Conservation (phyloP, 2,797 vertebrate species). For the Karalla daura region DNA sequence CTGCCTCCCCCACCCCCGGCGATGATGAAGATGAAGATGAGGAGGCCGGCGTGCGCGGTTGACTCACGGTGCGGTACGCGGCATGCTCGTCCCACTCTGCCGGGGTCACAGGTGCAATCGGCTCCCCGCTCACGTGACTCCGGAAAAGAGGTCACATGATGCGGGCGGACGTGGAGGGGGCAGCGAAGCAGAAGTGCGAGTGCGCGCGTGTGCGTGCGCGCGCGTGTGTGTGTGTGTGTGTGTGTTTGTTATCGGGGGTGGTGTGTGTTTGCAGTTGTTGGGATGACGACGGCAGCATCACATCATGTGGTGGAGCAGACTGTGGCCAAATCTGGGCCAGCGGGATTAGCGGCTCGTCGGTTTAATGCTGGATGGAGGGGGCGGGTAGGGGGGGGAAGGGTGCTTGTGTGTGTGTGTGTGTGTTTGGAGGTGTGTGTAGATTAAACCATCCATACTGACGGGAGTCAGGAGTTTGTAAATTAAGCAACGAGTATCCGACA, state of each 20-base stretch:
- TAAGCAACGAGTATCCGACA: background rate
- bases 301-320: slow-evolving; percentile 74
- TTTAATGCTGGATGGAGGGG: slow-evolving; percentile 67
- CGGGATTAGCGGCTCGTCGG: slow-evolving; percentile 79
- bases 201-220: background rate
- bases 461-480: slow-evolving; percentile 55
- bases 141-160: slow-evolving; percentile 48
- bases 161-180: slow-evolving; percentile 6
- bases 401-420: slow-evolving; percentile 21
- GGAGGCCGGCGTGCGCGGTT: slow-evolving; percentile 38
- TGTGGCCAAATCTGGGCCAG: slow-evolving; percentile 82
- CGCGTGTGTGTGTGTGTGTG: slow-evolving; percentile 13
- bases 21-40: slow-evolving; percentile 45
- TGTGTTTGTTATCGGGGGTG: background rate
- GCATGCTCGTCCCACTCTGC: slow-evolving; percentile 32
- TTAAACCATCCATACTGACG: slow-evolving; percentile 49
- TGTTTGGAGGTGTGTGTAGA: slow-evolving; percentile 40
- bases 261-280: slow-evolving; percentile 35
- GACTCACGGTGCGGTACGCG: slow-evolving; percentile 57
- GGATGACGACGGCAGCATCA: slow-evolving; percentile 52
- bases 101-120: slow-evolving; percentile 66
- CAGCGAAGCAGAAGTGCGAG: background rate
- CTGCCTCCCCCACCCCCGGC: slow-evolving; percentile 34
- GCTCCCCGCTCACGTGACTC: slow-evolving; percentile 56
- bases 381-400: slow-evolving; percentile 15